Evolutionary conservation across 2,113 vertebrate species (phyloP).

Genomic region (Agelaius phoeniceus): DNA sequence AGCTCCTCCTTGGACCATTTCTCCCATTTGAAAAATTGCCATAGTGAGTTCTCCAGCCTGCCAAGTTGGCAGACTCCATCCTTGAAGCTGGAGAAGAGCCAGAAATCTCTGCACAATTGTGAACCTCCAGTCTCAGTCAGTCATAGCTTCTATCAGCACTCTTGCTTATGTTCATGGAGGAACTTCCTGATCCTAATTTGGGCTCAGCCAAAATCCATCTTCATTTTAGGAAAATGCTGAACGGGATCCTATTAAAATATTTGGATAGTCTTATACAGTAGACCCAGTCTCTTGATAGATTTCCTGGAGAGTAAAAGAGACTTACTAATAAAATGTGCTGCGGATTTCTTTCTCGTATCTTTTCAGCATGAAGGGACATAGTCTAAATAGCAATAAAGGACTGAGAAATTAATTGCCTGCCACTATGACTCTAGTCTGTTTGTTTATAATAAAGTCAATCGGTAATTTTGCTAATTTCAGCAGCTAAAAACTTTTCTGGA

Average conservation of each 20-base stretch:
- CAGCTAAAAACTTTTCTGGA: constrained; percentile 14
- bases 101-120: constrained; percentile 63
- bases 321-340: not conserved
- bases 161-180: constrained; percentile 39
- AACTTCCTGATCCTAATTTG: constrained; percentile 58
- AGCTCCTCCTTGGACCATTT: constrained; percentile 75
- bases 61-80: constrained; percentile 76
- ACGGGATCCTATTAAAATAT: constrained; percentile 31
- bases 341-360: not conserved
- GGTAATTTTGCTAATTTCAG: constrained; percentile 34
- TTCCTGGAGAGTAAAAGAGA: constrained; percentile 2
- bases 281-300: constrained; percentile 19
- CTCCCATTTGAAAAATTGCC: constrained; percentile 78
- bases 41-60: constrained; percentile 68
- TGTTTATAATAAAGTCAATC: not conserved
- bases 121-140: constrained; percentile 72
- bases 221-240: constrained; percentile 56
- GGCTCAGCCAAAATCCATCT: constrained; percentile 30
- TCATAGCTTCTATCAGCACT: constrained; percentile 61
- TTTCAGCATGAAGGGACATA: not conserved
- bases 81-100: constrained; percentile 68
- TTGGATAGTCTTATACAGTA: constrained; percentile 15
- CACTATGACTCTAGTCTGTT: not conserved
- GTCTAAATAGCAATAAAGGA: constrained; percentile 4
- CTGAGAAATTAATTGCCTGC: constrained; percentile 22